These are phyloP conservation scores for Caenorhabditis sp. DNA, from an alignment of 2,888 invertebrate species.

Conservation along the genomic window DNA sequence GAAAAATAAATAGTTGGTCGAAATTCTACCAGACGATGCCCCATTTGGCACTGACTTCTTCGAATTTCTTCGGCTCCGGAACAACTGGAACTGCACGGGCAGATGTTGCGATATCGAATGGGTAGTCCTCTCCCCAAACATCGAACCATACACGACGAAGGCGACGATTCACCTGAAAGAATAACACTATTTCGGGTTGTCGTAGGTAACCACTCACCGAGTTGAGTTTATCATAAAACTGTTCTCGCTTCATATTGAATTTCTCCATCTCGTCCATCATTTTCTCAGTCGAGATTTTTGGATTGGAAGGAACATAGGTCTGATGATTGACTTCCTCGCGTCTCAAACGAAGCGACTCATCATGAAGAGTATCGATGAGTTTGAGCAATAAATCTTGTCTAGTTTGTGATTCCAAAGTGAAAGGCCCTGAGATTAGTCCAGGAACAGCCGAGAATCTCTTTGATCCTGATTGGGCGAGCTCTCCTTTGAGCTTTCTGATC, in stretches of 20 bases:
- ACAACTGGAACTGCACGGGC: not conserved
- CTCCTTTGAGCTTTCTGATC: constrained; percentile 55
- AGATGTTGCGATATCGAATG: constrained; percentile 34
- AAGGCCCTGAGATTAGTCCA: constrained; percentile 63
- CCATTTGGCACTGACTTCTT: constrained; percentile 60
- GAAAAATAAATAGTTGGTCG: not conserved
- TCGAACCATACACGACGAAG: constrained; percentile 75
- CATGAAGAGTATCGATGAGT: constrained; percentile 59
- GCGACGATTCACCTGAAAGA: constrained; percentile 72
- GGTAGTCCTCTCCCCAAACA: constrained; percentile 61
- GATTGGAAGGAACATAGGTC: constrained; percentile 58
- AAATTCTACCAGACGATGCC: constrained; percentile 59
- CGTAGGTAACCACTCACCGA: constrained; percentile 46
- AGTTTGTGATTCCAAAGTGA: constrained; percentile 53
- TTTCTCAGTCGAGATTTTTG: constrained; percentile 37
- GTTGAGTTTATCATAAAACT: constrained; percentile 56
- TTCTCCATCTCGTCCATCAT: constrained; percentile 60
- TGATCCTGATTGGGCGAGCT: constrained; percentile 64
- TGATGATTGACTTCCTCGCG: constrained; percentile 59
- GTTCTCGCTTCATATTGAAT: constrained; percentile 49
- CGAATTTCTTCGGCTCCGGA: constrained; percentile 46
- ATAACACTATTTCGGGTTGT: not conserved
- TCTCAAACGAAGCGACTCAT: constrained; percentile 54
- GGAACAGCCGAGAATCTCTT: constrained; percentile 54
- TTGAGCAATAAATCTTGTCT: constrained; percentile 56